Conservation (phyloP, 2,113 vertebrate species). For the Nymphicus hollandicus region DNA sequence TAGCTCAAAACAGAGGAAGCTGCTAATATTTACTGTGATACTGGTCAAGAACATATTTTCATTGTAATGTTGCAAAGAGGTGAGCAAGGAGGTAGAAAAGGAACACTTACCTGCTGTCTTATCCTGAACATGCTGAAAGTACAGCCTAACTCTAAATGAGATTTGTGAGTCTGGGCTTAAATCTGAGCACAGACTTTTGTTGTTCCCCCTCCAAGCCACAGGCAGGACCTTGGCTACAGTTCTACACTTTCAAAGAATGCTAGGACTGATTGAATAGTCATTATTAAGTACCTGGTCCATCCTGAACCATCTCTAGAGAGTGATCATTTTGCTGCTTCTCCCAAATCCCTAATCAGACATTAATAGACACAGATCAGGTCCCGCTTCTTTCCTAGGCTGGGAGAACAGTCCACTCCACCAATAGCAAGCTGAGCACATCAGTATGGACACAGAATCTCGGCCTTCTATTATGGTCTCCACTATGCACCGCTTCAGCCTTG, state of each 20-base stretch:
- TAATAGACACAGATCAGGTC: neutral
- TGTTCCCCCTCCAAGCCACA: neutral
- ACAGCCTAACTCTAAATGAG: neutral
- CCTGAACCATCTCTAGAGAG: neutral
- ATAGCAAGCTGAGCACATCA: neutral
- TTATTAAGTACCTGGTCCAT: neutral
- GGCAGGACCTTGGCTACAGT: neutral
- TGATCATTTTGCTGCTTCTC: neutral
- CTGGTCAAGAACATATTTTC: neutral
- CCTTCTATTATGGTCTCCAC: rapidly evolving
- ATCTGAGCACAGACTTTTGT: neutral
- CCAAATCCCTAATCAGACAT: neutral
- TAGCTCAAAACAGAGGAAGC: neutral
- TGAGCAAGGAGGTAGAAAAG: neutral
- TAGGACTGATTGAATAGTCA: neutral
- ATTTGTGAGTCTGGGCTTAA: neutral
- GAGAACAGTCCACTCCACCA: neutral
- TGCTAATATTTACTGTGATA: neutral
- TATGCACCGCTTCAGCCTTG: neutral
- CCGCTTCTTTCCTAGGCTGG: neutral
- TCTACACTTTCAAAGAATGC: neutral
- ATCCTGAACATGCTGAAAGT: neutral
- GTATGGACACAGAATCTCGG: neutral
- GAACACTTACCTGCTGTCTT: neutral
- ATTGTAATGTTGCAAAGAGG: neutral